Conservation (phyloP, 2,888 invertebrate species). For the Spodoptera exigua region DNA sequence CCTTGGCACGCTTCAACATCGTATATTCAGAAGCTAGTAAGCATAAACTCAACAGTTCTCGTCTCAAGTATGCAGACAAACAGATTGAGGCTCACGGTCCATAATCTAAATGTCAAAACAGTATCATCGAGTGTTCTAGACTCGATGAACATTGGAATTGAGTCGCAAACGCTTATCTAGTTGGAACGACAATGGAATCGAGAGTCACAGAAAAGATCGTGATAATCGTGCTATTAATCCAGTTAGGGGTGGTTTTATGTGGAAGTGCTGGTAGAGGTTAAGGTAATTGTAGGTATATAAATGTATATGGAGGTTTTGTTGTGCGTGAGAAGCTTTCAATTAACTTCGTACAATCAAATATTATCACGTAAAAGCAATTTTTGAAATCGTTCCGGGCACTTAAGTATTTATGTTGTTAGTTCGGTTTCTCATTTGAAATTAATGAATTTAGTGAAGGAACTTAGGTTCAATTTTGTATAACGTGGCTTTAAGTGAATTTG, state of each 20-base stretch:
- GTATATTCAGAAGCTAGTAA: conserved; percentile 7
- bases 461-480: conserved; percentile 1
- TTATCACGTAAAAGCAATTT: conserved; percentile 6
- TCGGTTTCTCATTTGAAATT: conserved; percentile 5
- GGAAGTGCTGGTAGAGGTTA: conserved; percentile 2
- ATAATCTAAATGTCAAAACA: conserved; percentile 63
- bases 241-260: background rate
- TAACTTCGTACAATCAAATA: conserved; percentile 12
- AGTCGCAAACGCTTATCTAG: conserved; percentile 22
- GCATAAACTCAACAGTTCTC: conserved; percentile 41
- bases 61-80: conserved; percentile 27
- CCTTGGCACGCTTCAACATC: background rate
- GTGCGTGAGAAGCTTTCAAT: conserved; percentile 17
- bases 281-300: conserved; percentile 6
- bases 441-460: background rate
- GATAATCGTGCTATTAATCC: conserved; percentile 27
- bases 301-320: conserved; percentile 4
- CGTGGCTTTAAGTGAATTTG: background rate
- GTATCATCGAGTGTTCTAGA: conserved; percentile 47
- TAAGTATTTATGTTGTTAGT: background rate
- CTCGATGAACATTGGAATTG: conserved; percentile 19
- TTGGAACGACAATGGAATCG: conserved; percentile 15
- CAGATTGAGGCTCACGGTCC: conserved; percentile 28
- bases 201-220: conserved; percentile 16
- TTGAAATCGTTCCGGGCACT: background rate